Base-by-base conservation (phyloP, 2,797 vertebrate species). In the Anolis apletophallus region DNA sequence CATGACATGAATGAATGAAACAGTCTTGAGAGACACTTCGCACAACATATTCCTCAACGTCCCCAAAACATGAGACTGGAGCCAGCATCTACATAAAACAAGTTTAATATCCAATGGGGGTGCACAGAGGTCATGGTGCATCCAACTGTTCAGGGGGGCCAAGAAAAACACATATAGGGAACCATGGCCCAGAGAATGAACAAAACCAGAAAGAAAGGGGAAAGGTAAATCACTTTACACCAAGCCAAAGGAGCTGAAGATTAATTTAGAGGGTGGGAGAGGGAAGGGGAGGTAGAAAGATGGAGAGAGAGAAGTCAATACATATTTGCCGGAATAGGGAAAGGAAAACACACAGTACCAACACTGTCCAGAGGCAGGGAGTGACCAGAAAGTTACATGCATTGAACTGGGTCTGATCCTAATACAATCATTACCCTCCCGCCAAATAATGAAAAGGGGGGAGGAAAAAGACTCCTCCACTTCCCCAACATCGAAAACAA, bases 101-200 rank as follows among this genome's bases (percentile, higher is more conserved):
- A 93, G 93, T 96, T 96, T 96, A 96, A 96, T 96, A 96, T 95
- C 94, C 96, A 96, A 95, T 94, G 94, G 91, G 93, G 88, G 94
- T 95, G 84, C 93, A 91, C 87, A 93, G 89, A 87, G 72, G 94
- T 94, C 92, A 80, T 92, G n/a, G 87, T 79, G 91, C 93, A 89
- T 89, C 93, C 95, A 94, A 94, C 91, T 78, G 90, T 93, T 90
- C 87, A 87, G 72, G 3, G 72, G 36, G 57, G 57, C 73, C 6
- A 32, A 71, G 76, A 87, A 68, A 88, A 86, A 90, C 91, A 86
- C 34, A 14, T 54, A 54, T 14, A 54, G 81, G 67, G 50, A 78
- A 80, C 67, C 80, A 85, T 46, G 83, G 88, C 90, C 90, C 91
- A 69, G 46, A 79, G 67, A 72, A 83, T 77, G 90, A 89, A 90